A percentile compares a stretch with the other conserved stretches of the same genome.
Conservation (phyloP, 2,113 vertebrate species). For the Nannobrachium achirus region DNA sequence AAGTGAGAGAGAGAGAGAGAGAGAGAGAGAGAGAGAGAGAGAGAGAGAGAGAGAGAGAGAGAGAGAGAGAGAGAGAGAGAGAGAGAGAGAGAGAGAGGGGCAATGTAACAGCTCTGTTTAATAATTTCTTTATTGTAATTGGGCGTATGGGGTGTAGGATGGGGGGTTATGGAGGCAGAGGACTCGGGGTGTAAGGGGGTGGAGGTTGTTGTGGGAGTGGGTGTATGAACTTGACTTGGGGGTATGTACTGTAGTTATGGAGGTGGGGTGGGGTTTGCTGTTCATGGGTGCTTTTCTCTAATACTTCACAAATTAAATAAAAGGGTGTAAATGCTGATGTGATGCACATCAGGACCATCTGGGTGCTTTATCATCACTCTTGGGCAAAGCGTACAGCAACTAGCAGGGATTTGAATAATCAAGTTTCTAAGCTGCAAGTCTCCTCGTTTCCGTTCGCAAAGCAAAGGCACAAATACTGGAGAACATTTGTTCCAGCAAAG, state of each 20-base stretch:
- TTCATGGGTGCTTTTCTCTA: no score
- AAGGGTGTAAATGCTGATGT: slow-evolving; percentile 45
- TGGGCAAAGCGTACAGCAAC: slow-evolving; percentile 22
- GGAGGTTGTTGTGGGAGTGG: no score
- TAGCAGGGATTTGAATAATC: slow-evolving; percentile 39
- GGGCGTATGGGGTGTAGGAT: no score
- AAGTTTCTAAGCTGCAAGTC: background rate
- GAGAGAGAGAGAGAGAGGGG: slow-evolving; percentile 12
- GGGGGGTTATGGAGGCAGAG: no score
- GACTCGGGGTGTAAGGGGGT: no score
- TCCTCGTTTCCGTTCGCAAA: background rate
- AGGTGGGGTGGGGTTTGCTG: no score
- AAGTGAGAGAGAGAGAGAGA: no score
- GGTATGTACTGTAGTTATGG: no score
- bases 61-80: slow-evolving; percentile 19
- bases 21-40: slow-evolving; percentile 23
- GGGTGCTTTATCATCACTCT: slow-evolving; percentile 17
- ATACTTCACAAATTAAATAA: slow-evolving; percentile 40
- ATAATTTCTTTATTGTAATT: no score
- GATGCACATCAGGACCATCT: slow-evolving; percentile 5
- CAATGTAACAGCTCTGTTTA: slow-evolving; percentile 28
- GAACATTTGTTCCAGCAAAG: no score
- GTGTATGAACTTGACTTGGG: no score
- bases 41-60: slow-evolving; percentile 6
- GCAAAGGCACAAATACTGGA: background rate